Evolutionary conservation across 2,888 invertebrate genomes (phyloP).

Genomic region (Cheilosia vernalis): DNA sequence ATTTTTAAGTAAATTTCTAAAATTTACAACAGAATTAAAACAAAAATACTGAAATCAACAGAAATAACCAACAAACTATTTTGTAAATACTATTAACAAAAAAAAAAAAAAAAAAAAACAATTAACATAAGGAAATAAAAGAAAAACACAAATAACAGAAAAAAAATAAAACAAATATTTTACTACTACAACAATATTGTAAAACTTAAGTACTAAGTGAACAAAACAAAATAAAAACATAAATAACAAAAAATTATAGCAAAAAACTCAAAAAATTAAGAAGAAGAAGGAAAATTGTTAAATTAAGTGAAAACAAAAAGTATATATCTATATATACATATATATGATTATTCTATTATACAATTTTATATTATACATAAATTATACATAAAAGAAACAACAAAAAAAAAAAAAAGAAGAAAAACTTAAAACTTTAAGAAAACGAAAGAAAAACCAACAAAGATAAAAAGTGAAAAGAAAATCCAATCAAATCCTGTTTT

Average conservation of each 20-base stretch:
- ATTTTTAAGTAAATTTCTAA: constrained; percentile 57
- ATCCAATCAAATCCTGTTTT: constrained; percentile 71
- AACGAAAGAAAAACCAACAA: constrained; percentile 54
- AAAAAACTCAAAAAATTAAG: constrained; percentile 65
- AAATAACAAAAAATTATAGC: constrained; percentile 66
- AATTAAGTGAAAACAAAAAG: constrained; percentile 60
- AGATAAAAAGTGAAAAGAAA: constrained; percentile 61
- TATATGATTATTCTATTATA: constrained; percentile 75
- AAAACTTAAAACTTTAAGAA: constrained; percentile 64
- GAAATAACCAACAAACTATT: constrained; percentile 71
- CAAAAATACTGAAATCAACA: constrained; percentile 51
- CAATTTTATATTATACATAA: constrained; percentile 76
- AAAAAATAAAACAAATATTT: constrained; percentile 61
- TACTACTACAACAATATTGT: constrained; percentile 74
- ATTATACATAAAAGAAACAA: constrained; percentile 69
- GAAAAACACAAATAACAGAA: constrained; percentile 40
- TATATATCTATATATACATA: constrained; percentile 72
- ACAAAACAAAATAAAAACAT: constrained; percentile 41
- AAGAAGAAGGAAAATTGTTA: constrained; percentile 64
- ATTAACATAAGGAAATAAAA: constrained; percentile 40
- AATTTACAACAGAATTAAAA: constrained; percentile 46
- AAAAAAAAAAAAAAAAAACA: constrained; percentile 29
- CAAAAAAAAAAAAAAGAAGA: constrained; percentile 12
- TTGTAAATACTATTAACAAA: constrained; percentile 69
- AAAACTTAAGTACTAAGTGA: constrained; percentile 68